Evolutionary conservation across 2,797 vertebrate genomes (phyloP).

Genomic region (Leptodactylus fallax): DNA sequence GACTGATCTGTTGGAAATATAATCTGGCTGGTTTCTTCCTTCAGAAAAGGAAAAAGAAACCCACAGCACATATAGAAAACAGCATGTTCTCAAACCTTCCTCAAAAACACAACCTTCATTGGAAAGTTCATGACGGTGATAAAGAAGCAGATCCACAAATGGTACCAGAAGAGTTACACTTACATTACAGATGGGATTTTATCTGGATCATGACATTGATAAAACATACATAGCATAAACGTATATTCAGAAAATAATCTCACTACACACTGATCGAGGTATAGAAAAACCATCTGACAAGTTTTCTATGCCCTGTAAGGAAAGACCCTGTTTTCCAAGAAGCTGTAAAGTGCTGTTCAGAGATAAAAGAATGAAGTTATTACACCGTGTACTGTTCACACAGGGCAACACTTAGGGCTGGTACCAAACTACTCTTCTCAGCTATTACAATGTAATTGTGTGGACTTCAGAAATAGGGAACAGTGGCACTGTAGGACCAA

Average conservation of each 20-base stretch:
- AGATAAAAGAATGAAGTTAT: not conserved
- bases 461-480: not conserved
- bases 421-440: not conserved
- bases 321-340: slow-evolving; percentile 25
- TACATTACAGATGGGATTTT: not conserved
- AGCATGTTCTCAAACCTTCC: not conserved
- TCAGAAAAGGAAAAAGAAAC: not conserved
- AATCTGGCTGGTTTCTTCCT: not conserved
- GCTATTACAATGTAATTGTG: not conserved
- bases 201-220: not conserved
- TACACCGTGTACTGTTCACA: not conserved
- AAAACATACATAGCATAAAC: not conserved
- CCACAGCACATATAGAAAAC: not conserved
- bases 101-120: not conserved
- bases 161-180: not conserved
- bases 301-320: not conserved
- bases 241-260: not conserved
- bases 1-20: too few species aligned
- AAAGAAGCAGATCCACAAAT: not conserved
- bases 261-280: not conserved
- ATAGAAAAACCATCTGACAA: not conserved
- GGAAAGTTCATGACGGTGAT: not conserved
- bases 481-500: not conserved
- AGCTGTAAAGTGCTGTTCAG: slow-evolving; percentile 13
- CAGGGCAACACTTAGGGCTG: not conserved